Conservation (phyloP, 2,113 vertebrate species). For the Ranitomeya imitator region DNA sequence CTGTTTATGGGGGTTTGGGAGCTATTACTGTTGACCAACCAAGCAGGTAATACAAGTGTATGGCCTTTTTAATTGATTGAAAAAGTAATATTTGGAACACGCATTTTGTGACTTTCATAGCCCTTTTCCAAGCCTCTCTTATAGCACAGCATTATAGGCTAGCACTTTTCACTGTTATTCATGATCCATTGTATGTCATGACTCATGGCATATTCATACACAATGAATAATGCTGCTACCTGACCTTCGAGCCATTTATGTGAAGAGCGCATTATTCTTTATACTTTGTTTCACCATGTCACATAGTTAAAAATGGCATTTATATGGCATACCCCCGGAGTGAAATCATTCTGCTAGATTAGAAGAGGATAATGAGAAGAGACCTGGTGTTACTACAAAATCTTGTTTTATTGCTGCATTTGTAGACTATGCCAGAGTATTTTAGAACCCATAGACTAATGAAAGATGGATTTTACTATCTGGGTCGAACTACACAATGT, state of each 20-base stretch:
- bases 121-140: neutral
- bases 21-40: too few relatives aligned
- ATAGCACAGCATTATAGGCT: neutral
- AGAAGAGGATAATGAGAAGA: neutral
- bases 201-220: neutral
- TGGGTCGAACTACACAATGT: neutral
- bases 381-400: neutral
- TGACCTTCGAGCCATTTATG: neutral
- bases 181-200: neutral
- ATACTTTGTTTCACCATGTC: neutral
- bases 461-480: neutral
- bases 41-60: too few relatives aligned
- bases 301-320: neutral
- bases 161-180: neutral
- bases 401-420: neutral
- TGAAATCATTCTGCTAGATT: neutral
- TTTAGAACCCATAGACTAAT: neutral
- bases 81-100: neutral
- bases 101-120: neutral
- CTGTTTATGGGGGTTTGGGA: too few relatives aligned
- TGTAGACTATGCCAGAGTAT: neutral
- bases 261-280: neutral
- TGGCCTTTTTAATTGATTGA: neutral
- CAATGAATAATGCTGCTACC: constrained; percentile 21
- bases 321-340: neutral